Base-by-base conservation (phyloP, 2,888 invertebrate species). In the Geotrupes spiniger region DNA sequence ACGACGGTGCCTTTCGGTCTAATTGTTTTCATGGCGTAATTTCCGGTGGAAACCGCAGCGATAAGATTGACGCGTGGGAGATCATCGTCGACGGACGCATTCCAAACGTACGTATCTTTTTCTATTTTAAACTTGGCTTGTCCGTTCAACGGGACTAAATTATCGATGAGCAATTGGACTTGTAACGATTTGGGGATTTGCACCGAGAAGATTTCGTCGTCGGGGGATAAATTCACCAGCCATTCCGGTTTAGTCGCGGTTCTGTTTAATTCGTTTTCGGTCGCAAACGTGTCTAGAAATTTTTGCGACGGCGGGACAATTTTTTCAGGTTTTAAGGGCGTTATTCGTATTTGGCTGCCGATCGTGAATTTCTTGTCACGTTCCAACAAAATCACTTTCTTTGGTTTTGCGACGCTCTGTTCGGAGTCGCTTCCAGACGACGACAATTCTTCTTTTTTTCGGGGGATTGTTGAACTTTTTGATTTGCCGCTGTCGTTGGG, bases 101-200 rank as follows among this genome's bases (percentile, higher is more conserved):
- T 33, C 33, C 38, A 43, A 3, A 54, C 29, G 45, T 61, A 66
- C 36, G 59, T 57, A 31, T 52, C 52, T 5, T 58, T 49, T 5
- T 53, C 51, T 9, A 61, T 42, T 42, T 58, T 62, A 4, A 65
- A 21, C 48, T 58, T 59, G 3, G 54, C 53, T 16, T 55, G 56
- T 28, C 52, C 42, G 17, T 60, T 50, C 14, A 62, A 49, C 28
- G 57, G 44, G 1, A 60, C 49, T 38, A 54, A 39, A 31, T 50
- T 28, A 37, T 57, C 52, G 2, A 55, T 9, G 29, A 64, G 43
- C 4, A 29, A 25, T 5, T 46, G 29, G 4, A 60, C 57, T 37
- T 62, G 53, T 4, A 64, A 49, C 33, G 47, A 56, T 55, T 59
- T 63, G 3, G 60, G 61, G 15, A 60, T 44, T 36, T 60, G 52